Evolutionary conservation across 2,797 vertebrate species (phyloP).

Genomic region (Clarias fuscus): DNA sequence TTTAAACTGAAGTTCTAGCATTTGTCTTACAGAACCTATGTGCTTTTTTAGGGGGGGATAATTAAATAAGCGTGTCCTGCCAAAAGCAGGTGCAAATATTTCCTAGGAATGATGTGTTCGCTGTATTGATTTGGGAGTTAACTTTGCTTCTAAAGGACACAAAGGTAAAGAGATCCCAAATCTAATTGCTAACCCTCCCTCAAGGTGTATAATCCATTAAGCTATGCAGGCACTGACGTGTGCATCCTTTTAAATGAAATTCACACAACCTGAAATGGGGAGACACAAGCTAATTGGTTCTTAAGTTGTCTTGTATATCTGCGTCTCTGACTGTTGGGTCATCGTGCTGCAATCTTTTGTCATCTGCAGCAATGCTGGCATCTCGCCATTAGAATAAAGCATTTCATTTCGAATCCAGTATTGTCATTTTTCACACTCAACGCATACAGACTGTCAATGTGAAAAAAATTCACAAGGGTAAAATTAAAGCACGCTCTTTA

Average conservation of each 20-base stretch:
- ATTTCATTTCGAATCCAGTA: not conserved
- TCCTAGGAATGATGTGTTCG: not conserved
- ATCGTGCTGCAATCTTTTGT: conserved; percentile 32
- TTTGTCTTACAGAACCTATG: not conserved
- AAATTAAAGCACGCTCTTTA: conserved; percentile 58
- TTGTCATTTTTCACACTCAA: not conserved
- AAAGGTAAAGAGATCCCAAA: conserved; percentile 33
- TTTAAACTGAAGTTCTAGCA: conserved; percentile 12
- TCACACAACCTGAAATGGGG: conserved; percentile 34
- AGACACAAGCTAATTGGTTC: conserved; percentile 57
- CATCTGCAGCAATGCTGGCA: not conserved
- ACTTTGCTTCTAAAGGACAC: conserved; percentile 10
- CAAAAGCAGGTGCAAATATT: conserved; percentile 8
- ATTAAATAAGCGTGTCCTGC: not conserved
- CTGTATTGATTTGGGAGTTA: conserved; percentile 38
- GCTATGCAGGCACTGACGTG: not conserved
- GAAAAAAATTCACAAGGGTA: conserved; percentile 40
- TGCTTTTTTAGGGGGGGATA: not conserved
- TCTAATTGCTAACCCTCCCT: conserved; percentile 32
- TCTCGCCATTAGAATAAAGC: not conserved
- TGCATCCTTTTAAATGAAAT: conserved; percentile 36
- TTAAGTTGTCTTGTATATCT: conserved; percentile 34
- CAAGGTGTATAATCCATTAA: conserved; percentile 38
- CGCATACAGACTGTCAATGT: conserved; percentile 25
- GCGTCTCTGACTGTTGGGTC: conserved; percentile 4